Base-by-base conservation (phyloP, 2,888 invertebrate species). In the Chaitophorus viminalis region DNA sequence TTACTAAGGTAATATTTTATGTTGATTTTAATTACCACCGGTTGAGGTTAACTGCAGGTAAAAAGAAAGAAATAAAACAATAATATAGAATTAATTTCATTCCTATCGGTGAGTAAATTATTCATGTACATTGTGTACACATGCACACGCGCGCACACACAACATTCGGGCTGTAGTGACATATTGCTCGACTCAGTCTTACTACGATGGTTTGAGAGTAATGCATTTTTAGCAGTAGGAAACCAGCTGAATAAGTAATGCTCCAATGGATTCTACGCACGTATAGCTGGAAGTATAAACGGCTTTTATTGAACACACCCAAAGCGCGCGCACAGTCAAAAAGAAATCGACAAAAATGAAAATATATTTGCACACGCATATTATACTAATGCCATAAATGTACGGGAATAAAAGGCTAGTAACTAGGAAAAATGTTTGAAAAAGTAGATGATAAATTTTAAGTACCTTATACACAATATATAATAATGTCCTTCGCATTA, bases 121-220 rank as follows among this genome's bases (percentile, higher is more conserved):
- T 39, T 21, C 39, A 39, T 21, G 11, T 31, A 52, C 29, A 31
- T 21, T n/a, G n/a, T 21, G 11, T 31, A 52, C 29, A 31, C 3
- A 29, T 46, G 39, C 39, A 46, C 75, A 17, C 18, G 4, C 6
- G 25, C 46, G 25, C n/a, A 29, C 70, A 31, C 31, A 9, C 17
- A 70, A 46, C 46, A 70, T 8, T 17, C 21, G 21, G 68, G 0
- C 11, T 2, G 46, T n/a, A n/a, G n/a, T 72, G 52, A 82, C 72
- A 82, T 54, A 82, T 72, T 82, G 52, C 52, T 72, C 8, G 33
- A 31, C 52, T 82, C 17, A 33, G 72, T 33, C 52, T 72, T 52
- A 54, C 54, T 52, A 54, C 54, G 33, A 72, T 31, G n/a, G 3
- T 25, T 33, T n/a, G 33, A 82, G 33, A 72, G n/a, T 8, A 39